A percentile compares a stretch with the other conserved stretches of the same genome.
Conservation (phyloP, 1,140 invertebrate species). For the Eumaeus atala region DNA sequence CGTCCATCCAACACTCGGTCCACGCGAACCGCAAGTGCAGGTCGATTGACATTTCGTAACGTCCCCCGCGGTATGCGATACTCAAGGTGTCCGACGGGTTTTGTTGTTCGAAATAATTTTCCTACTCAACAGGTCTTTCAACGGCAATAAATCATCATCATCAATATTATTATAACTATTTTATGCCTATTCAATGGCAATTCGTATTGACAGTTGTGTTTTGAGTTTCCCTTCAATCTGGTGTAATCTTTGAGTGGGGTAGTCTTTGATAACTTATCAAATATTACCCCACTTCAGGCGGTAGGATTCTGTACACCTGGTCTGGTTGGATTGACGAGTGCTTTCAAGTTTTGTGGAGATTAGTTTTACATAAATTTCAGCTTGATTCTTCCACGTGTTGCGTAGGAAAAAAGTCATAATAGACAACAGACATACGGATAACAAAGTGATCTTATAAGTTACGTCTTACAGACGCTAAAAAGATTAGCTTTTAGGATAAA, state of each 20-base stretch:
- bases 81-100: not conserved
- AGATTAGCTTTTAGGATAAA: too few species aligned
- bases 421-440: too few species aligned
- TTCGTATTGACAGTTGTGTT: not conserved
- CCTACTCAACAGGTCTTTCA: not conserved
- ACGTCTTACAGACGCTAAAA: too few species aligned
- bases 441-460: too few species aligned
- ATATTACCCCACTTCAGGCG: not conserved
- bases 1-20: not conserved
- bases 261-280: not conserved
- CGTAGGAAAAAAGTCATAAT: too few species aligned
- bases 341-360: too few species aligned
- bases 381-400: too few species aligned
- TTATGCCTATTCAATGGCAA: not conserved
- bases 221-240: not conserved
- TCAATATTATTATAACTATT: not conserved
- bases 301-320: not conserved
- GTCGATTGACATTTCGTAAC: slow-evolving; percentile 3
- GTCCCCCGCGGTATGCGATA: not conserved
- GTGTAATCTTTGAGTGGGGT: not conserved
- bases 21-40: too few species aligned
- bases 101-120: too few species aligned
- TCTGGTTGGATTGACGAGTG: too few species aligned
- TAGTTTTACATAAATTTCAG: too few species aligned
- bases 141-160: slow-evolving; percentile 2